Percentiles rank a stretch among this genome's conserved stretches.
phyloP scores from a whole-genome alignment of 2,797 vertebrate species.

The Petrocephalus schoutedeni region DNA sequence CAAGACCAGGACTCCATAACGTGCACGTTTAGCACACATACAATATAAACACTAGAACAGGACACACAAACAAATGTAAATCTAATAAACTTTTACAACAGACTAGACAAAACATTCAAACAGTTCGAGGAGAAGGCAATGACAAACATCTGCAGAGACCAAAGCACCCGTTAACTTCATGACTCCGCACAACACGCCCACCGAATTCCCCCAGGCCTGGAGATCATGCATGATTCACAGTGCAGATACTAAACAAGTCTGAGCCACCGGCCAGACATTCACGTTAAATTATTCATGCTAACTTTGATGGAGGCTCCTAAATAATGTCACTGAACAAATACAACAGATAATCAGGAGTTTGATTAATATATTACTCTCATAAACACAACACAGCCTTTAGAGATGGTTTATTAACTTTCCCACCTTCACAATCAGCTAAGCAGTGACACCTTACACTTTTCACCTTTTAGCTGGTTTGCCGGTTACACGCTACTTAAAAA shows the following conservation, averaged over 20 bases:
- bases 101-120: background rate
- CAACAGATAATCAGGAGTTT: constrained; percentile 26
- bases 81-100: background rate
- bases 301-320: constrained; percentile 33
- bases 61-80: background rate
- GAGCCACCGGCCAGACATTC: background rate
- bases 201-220: background rate
- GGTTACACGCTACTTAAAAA: background rate
- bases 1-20: background rate
- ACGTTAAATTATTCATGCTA: constrained; percentile 38
- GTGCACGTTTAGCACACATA: background rate
- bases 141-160: background rate
- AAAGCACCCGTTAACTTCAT: background rate
- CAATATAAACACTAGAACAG: background rate
- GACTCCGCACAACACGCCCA: background rate
- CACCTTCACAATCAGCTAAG: background rate
- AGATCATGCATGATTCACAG: background rate
- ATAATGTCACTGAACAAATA: constrained; percentile 13
- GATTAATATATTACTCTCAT: constrained; percentile 29
- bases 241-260: constrained; percentile 1
- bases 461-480: background rate
- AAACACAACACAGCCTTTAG: background rate
- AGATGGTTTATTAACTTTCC: background rate
- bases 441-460: background rate
- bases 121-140: background rate